Conservation (phyloP, 2,888 invertebrate species). For the Oscheius sp. region DNA sequence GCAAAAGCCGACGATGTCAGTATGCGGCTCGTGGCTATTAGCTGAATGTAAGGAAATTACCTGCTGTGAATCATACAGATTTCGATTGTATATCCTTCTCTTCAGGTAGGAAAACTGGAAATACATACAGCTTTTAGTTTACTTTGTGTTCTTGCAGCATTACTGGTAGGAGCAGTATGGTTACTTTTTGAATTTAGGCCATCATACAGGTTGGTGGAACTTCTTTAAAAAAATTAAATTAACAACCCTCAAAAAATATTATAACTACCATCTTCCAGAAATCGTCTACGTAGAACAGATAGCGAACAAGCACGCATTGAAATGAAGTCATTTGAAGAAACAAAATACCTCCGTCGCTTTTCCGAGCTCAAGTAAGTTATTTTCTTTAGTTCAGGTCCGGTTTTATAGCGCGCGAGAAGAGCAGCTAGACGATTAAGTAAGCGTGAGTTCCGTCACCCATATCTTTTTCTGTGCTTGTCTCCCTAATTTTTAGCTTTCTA, state of each 20-base stretch:
- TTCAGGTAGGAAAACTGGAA: constrained; percentile 36
- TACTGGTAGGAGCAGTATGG: constrained; percentile 43
- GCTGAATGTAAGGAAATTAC: constrained; percentile 48
- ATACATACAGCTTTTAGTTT: constrained; percentile 31
- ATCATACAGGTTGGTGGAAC: constrained; percentile 37
- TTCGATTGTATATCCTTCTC: constrained; percentile 47
- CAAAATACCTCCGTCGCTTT: constrained; percentile 51
- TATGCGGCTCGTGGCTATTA: constrained; percentile 46
- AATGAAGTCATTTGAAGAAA: constrained; percentile 52
- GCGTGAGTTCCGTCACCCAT: constrained; percentile 6
- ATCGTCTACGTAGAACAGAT: constrained; percentile 48
- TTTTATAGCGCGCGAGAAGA: constrained; percentile 15
- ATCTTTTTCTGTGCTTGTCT: background rate
- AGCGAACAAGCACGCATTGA: constrained; percentile 44
- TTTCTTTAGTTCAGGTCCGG: background rate
- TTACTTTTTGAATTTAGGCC: constrained; percentile 49
- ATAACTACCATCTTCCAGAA: constrained; percentile 35
- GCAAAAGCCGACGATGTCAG: constrained; percentile 37
- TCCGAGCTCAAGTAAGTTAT: constrained; percentile 54
- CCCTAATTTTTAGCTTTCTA: background rate
- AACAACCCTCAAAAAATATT: background rate
- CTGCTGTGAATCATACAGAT: constrained; percentile 52
- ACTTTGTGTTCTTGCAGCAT: constrained; percentile 39
- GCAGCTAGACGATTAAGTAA: constrained; percentile 17
- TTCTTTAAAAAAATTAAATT: too few relatives aligned